A percentile compares a stretch with the other conserved stretches of the same genome.
These are phyloP conservation scores for Dendrocincla fuliginosa DNA, from an alignment of 2,797 vertebrate species.

Conservation along the genomic window DNA sequence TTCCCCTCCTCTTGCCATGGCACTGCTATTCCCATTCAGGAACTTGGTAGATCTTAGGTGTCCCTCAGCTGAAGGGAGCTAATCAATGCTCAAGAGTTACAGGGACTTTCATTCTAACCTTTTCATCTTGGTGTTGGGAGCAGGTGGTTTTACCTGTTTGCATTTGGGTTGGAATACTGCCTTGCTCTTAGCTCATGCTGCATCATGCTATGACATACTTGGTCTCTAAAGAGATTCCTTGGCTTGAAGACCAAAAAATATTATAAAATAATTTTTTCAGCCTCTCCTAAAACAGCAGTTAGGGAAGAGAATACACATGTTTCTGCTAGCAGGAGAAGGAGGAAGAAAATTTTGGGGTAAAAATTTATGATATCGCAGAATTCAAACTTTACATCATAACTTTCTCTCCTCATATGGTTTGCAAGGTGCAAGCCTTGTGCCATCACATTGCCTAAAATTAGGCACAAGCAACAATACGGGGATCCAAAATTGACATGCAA, in stretches of 20 bases:
- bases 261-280: background rate
- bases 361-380: background rate
- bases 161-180: background rate
- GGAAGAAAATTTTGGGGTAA: background rate
- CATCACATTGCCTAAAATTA: background rate
- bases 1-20: background rate
- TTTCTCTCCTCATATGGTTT: background rate
- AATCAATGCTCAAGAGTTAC: background rate
- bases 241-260: background rate
- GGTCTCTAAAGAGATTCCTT: background rate
- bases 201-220: background rate
- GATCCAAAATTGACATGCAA: background rate
- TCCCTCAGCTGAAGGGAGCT: background rate
- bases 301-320: background rate
- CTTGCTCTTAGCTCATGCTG: background rate
- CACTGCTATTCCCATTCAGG: background rate
- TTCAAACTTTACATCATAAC: background rate
- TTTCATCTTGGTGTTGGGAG: background rate
- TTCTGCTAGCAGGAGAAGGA: background rate
- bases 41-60: background rate
- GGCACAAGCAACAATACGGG: background rate
- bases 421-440: background rate
- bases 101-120: background rate
- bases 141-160: background rate
- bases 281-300: background rate